Evolutionary conservation across 2,797 vertebrate genomes (phyloP), one percentile per base, ranked within the genome.

Genomic region (Steatocranus sp.): DNA sequence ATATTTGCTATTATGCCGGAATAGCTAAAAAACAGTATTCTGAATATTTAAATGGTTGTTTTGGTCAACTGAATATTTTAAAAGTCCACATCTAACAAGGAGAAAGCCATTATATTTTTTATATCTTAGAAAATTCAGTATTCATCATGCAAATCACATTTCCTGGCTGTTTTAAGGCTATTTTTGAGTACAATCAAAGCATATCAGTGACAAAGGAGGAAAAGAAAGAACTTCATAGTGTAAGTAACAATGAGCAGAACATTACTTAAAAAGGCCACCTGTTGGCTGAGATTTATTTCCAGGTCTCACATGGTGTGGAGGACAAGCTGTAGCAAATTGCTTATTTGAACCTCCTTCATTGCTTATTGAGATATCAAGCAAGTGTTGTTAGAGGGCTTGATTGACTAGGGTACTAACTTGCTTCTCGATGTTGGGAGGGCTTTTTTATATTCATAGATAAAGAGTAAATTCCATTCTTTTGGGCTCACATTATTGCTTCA

Each of bases 361-460:
- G 73, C 70, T 83, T 79, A 75, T 84, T 86, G 43, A 80, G 54
- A 76, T 82, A 77, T 74, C 38, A 76, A 74, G 53, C 70, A 32
- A 85, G 76, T 20, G 66, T 49, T 83, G 70, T 66, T 86, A 27
- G 17, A 27, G 75, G 81, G 66, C 80, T 79, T 80, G 50, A 88
- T 70, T 43, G 83, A 85, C 61, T 41, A 4, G 11, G 32, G 8
- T 75, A 51, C 58, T 76, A 76, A 48, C 74, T 75, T 83, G 34
- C 80, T 76, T 75, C 30, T 76, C 15, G 12, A 78, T 82, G 41
- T 54, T 66, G 51, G 63, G 75, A 36, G 61, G 32, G 34, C 48
- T 74, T 83, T 81, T 80, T 49, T 43, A 70, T 15, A 10, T 78
- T 63, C 61, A 58, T 12, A 6, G 61, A 79, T 76, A 53, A 81